These are phyloP conservation scores for Drosophila acutilabella DNA, from an alignment of 2,888 invertebrate species.

Conservation along the genomic window DNA sequence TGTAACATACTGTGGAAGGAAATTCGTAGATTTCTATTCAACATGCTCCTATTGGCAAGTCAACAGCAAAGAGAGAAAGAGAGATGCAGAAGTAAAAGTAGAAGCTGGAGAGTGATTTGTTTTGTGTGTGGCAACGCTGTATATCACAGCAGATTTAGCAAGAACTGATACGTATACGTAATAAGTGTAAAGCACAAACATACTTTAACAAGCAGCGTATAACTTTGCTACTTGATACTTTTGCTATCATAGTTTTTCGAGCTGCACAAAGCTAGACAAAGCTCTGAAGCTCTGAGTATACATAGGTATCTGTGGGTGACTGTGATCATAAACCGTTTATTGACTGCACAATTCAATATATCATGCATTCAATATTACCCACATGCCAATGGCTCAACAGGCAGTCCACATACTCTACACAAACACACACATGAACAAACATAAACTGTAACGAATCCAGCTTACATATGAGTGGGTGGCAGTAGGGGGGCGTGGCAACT, in stretches of 20 bases:
- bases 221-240: conserved; percentile 19
- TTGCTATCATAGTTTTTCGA: conserved; percentile 17
- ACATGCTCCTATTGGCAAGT: conserved; percentile 10
- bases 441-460: conserved; percentile 53
- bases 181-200: not conserved
- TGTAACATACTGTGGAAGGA: conserved; percentile 35
- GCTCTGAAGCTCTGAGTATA: conserved; percentile 3
- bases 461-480: conserved; percentile 28
- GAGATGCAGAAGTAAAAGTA: not conserved
- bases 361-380: conserved; percentile 67
- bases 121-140: not conserved
- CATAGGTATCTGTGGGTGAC: conserved; percentile 33
- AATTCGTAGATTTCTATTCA: conserved; percentile 35
- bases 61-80: conserved; percentile 3
- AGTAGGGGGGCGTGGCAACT: not conserved
- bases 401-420: conserved; percentile 32
- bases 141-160: not conserved
- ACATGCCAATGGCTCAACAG: conserved; percentile 37
- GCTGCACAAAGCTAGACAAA: conserved; percentile 16
- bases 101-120: conserved; percentile 25
- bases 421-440: conserved; percentile 4
- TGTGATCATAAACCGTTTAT: conserved; percentile 77
- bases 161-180: not conserved
- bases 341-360: conserved; percentile 81
- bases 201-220: not conserved